These are phyloP conservation scores for Pelmatolapia mariae DNA, from an alignment of 2,113 vertebrate genomes.

Conservation along the genomic window DNA sequence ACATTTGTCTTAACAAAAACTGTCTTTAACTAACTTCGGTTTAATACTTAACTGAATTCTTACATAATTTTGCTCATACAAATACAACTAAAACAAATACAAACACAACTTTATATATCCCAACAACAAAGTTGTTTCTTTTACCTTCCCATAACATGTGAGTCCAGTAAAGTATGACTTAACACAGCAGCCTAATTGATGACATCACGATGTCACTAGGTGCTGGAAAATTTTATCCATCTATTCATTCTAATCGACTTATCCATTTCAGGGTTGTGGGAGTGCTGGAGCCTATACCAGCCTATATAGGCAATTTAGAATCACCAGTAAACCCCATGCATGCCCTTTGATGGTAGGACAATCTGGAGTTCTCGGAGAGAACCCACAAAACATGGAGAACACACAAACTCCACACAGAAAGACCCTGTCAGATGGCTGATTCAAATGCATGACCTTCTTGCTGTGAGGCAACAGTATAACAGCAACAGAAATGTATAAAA, in stretches of 20 bases:
- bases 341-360: background rate
- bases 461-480: background rate
- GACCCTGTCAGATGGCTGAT: rapidly evolving
- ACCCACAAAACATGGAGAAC: background rate
- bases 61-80: background rate
- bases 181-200: background rate
- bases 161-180: background rate
- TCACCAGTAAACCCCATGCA: background rate
- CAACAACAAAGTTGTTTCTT: rapidly evolving
- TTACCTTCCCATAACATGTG: rapidly evolving
- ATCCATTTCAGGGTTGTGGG: background rate
- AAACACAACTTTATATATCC: rapidly evolving
- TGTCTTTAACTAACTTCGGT: background rate
- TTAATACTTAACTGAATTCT: background rate
- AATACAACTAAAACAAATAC: background rate
- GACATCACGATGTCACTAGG: background rate
- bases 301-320: background rate
- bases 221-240: background rate
- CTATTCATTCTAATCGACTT: background rate
- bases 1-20: background rate
- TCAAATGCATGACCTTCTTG: background rate
- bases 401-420: background rate
- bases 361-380: background rate
- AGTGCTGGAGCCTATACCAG: rapidly evolving
- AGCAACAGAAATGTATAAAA: background rate